Base-by-base conservation (phyloP, 2,888 invertebrate species). In the Erpobdella octoculata region DNA sequence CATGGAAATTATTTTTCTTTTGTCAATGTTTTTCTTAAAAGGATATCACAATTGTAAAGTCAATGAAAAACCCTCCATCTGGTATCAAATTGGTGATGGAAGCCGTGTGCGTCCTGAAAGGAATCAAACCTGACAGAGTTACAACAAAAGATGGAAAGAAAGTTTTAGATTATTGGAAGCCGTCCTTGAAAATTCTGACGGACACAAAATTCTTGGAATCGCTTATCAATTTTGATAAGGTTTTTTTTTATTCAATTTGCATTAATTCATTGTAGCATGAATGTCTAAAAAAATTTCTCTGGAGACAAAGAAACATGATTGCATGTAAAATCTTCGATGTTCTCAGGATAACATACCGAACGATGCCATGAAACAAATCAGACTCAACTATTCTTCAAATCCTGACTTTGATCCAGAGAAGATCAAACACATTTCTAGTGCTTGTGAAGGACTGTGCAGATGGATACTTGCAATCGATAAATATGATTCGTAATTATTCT, bases 381-480 rank as follows among this genome's bases (percentile, higher is more conserved):
- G 84, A 38, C 73, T 77, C 4, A 82, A 80, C 88, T 83, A 81
- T 74, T 78, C 81, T 38, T 87, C 86, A 38, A 92, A 93, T 80
- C 90, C 91, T 71, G 90, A 90, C 67, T 94, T 95, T 81, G 92
- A 92, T 80, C 93, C 93, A 0, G 93, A 93, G 65, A 93, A 93
- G 84, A 88, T 94, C 38, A 89, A 89, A 79, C 85, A 88, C 0
- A 92, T 92, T 0, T 93, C 94, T 0, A 89, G 89, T 0, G 94
- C 94, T 8, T 91, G 91, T 78, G 93, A 94, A 85, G 93, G 90
- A 87, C 76, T 84, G 72, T 81, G 82, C 75, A 80, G 79, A 73
- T 84, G 83, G 83, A 79, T 81, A 21, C 72, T 80, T 70, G 83
- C 83, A 72, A 83, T 84, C 80, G 83, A 84, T 59, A 78, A 80